These are phyloP conservation scores for Drepana arcuata DNA, from an alignment of 1,140 invertebrate genomes.

Conservation along the genomic window DNA sequence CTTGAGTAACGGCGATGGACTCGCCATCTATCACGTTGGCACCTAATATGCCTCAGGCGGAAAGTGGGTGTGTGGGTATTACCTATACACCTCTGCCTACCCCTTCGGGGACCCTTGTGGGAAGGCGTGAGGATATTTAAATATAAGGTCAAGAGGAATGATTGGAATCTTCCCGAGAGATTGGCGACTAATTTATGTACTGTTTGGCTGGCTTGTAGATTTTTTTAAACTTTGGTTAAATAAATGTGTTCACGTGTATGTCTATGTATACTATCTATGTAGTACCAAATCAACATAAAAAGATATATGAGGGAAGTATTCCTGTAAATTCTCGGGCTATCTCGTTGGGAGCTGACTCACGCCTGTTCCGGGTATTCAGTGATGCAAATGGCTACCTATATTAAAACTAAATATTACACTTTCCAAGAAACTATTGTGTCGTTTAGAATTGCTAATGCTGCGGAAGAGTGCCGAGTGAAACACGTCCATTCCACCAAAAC, in stretches of 20 bases:
- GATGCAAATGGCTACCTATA: constrained; percentile 65
- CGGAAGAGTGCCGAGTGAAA: constrained; percentile 45
- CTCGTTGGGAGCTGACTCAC: constrained; percentile 21
- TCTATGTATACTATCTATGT: constrained; percentile 5
- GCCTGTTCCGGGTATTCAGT: constrained; percentile 54
- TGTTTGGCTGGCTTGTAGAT: not conserved
- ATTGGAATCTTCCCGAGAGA: too few relatives aligned
- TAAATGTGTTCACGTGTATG: constrained; percentile 9
- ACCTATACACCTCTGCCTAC: too few relatives aligned
- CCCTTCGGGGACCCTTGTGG: too few relatives aligned
- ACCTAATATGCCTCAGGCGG: too few relatives aligned
- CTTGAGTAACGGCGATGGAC: too few relatives aligned
- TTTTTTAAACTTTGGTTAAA: constrained; percentile 17
- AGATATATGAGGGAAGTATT: too few relatives aligned
- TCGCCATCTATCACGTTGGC: too few relatives aligned
- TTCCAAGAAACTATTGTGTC: constrained; percentile 53
- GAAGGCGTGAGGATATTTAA: too few relatives aligned
- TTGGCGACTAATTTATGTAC: too few relatives aligned
- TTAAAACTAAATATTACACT: constrained; percentile 68
- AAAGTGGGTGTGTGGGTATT: too few relatives aligned
- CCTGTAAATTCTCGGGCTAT: constrained; percentile 32
- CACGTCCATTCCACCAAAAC: constrained; percentile 46
- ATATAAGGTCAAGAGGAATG: too few relatives aligned
- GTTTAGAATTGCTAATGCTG: constrained; percentile 60
- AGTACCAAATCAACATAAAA: too few relatives aligned